A percentile compares a stretch with the other conserved stretches of the same genome.
phyloP scores from a whole-genome alignment of 2,888 invertebrate genomes.

The Biston stratarius region DNA sequence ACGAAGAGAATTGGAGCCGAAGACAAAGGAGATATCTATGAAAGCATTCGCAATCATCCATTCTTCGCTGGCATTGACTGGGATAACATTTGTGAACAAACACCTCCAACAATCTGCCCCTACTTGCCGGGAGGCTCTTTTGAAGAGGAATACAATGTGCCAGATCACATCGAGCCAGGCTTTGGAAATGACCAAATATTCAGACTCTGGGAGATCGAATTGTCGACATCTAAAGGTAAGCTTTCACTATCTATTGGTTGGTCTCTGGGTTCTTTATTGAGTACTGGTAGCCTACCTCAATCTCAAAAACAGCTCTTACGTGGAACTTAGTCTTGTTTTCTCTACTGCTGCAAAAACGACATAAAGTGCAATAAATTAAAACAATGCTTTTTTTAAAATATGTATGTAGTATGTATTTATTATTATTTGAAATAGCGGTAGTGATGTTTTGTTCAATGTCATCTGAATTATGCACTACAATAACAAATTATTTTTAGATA shows the following conservation, averaged over 20 bases:
- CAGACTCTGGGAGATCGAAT: constrained; percentile 90
- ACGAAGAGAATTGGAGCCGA: constrained; percentile 92
- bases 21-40: constrained; percentile 90
- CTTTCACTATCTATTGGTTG: background rate
- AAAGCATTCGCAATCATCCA: constrained; percentile 93
- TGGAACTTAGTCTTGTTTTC: no score
- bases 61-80: constrained; percentile 95
- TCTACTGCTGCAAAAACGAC: no score
- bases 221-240: constrained; percentile 82
- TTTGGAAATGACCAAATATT: constrained; percentile 93
- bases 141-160: constrained; percentile 90
- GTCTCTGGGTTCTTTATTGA: background rate
- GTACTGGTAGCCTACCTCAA: background rate
- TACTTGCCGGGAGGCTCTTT: constrained; percentile 91
- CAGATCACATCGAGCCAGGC: constrained; percentile 94
- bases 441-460: constrained; percentile 6
- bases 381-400: no score
- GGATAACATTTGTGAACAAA: constrained; percentile 91
- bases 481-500: constrained; percentile 29
- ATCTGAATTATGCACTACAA: constrained; percentile 41
- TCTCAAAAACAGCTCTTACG: background rate
- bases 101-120: constrained; percentile 93
- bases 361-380: no score
- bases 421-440: no score
- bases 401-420: no score